A percentile compares a stretch with the other conserved stretches of the same genome.
Conservation (phyloP, 1,140 invertebrate genomes). For the Drosophila mojavensis region DNA sequence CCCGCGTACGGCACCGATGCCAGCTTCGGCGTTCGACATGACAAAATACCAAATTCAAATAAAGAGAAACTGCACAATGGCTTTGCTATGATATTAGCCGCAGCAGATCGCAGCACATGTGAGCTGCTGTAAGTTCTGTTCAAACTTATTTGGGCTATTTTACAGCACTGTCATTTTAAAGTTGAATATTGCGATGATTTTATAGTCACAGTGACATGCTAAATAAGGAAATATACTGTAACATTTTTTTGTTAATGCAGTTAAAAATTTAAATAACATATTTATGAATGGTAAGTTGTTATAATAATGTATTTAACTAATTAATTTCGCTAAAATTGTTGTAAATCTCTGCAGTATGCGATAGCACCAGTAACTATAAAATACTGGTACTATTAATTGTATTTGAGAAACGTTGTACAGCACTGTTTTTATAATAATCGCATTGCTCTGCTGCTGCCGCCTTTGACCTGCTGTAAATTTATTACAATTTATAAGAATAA, state of each 20-base stretch:
- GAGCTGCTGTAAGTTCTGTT: constrained; percentile 16
- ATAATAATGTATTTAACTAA: not conserved
- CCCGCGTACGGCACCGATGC: constrained; percentile 13
- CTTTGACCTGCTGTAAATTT: constrained; percentile 70
- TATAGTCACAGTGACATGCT: not conserved
- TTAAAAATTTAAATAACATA: not conserved
- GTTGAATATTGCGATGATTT: not conserved
- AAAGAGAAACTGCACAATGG: constrained; percentile 5
- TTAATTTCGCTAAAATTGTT: not conserved
- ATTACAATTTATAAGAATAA: constrained; percentile 52
- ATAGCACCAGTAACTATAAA: not conserved
- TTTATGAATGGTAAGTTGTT: not conserved
- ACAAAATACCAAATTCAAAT: constrained; percentile 10
- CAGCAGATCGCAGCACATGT: constrained; percentile 32
- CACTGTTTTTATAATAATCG: constrained; percentile 43
- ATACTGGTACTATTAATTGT: not conserved
- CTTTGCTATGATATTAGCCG: constrained; percentile 15
- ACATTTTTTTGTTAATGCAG: no score
- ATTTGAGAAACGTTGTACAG: not conserved
- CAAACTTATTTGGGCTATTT: constrained; percentile 4
- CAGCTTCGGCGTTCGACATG: constrained; percentile 35
- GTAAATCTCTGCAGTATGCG: not conserved
- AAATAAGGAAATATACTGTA: no score
- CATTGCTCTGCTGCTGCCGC: constrained; percentile 42
- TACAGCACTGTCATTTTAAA: not conserved